Evolutionary conservation across 2,888 invertebrate genomes (phyloP).

Genomic region (Cerastis leucographa): DNA sequence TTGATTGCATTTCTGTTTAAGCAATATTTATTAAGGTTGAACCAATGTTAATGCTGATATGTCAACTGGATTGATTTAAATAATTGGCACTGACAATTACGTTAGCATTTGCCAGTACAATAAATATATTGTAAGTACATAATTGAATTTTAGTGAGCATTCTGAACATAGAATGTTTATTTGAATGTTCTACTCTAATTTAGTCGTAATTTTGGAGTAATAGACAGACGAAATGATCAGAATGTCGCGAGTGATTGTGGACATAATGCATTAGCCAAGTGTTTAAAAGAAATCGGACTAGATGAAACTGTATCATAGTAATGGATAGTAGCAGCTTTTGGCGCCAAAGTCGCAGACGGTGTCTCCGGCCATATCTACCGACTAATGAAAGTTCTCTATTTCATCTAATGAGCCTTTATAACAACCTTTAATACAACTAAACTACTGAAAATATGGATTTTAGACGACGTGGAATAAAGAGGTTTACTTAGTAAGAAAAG

Average conservation of each 20-base stretch:
- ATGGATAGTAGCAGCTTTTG: background rate
- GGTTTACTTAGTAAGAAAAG: background rate
- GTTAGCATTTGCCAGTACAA: constrained; percentile 45
- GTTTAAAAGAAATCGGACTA: background rate
- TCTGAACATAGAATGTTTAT: constrained; percentile 48
- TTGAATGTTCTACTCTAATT: constrained; percentile 33
- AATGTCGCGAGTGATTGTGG: constrained; percentile 13
- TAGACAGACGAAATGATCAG: constrained; percentile 22
- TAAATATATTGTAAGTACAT: constrained; percentile 45
- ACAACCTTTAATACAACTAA: too few species aligned
- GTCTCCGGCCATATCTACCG: background rate
- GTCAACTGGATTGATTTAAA: constrained; percentile 53
- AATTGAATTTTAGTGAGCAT: constrained; percentile 35
- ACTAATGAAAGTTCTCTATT: background rate
- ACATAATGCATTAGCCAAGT: constrained; percentile 6
- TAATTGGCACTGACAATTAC: constrained; percentile 45
- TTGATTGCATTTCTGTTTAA: constrained; percentile 20
- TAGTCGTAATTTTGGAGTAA: constrained; percentile 26
- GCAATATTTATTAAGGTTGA: constrained; percentile 46
- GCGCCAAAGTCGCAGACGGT: background rate
- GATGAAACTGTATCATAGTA: background rate
- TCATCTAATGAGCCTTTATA: background rate
- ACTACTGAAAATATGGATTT: background rate
- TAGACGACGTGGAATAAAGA: background rate
- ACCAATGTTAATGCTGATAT: constrained; percentile 52